Evolutionary conservation across 92 coral and sea anemone species (phyloP).

Genomic region (Phenganax marumi): DNA sequence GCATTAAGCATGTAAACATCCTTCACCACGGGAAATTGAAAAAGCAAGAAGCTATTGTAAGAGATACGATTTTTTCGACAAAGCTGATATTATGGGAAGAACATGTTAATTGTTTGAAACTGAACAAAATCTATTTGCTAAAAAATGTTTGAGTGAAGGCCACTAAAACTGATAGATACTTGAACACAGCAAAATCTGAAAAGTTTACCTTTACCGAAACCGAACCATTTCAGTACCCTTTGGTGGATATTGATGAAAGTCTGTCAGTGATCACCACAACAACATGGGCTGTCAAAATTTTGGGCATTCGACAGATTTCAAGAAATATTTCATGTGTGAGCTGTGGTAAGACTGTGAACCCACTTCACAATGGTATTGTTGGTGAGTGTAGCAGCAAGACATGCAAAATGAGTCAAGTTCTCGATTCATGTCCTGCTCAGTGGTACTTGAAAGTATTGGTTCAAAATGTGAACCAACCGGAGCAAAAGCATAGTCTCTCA

Average conservation of each 20-base stretch:
- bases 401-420: conserved; percentile 42
- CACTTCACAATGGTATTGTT: conserved; percentile 24
- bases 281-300: conserved; percentile 12
- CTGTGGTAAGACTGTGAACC: conserved; percentile 36
- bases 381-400: conserved; percentile 23
- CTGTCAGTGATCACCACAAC: not conserved
- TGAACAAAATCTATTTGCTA: conserved; percentile 32
- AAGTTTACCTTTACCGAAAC: conserved; percentile 18
- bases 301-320: conserved; percentile 17
- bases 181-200: too few species aligned
- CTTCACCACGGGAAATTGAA: conserved; percentile 21
- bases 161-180: too few species aligned
- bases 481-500: too few species aligned
- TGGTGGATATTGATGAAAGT: conserved; percentile 12
- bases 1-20: conserved; percentile 20
- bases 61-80: conserved; percentile 31
- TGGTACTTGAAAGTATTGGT: conserved; percentile 20
- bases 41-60: conserved; percentile 36
- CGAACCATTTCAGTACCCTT: not conserved
- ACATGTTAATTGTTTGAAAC: conserved; percentile 11
- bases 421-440: conserved; percentile 28
- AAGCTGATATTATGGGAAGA: conserved; percentile 31
- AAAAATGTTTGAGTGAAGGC: conserved; percentile 27
- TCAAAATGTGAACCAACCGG: conserved; percentile 20
- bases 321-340: conserved; percentile 10